Evolutionary conservation across 2,797 vertebrate genomes (phyloP).

Genomic region (Thalassophryne amazonica): DNA sequence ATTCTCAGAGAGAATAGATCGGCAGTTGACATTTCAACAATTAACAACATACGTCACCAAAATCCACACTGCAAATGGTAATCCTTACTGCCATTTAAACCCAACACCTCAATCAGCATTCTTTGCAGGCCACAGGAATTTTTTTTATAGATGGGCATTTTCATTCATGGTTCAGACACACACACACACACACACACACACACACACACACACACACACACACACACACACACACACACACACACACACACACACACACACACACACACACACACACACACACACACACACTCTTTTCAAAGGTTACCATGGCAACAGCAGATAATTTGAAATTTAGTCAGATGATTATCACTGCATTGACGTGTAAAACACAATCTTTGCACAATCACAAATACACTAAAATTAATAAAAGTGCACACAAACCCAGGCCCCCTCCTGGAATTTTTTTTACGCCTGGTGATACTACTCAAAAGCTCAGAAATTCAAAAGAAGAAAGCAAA

Average conservation of each 20-base stretch:
- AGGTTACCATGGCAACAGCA: conserved; percentile 48
- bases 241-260: conserved; percentile 6
- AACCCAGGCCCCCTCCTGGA: no score
- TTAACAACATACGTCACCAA: conserved; percentile 60
- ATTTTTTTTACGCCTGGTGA: no score
- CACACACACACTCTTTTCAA: conserved; percentile 17
- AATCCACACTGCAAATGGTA: conserved; percentile 28
- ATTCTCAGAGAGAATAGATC: conserved; percentile 50
- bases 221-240: conserved; percentile 12
- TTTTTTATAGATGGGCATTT: conserved; percentile 39
- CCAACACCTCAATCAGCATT: conserved; percentile 52
- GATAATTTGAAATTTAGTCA: no score
- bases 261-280: conserved; percentile 7
- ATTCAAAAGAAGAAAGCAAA: no score
- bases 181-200: conserved; percentile 8
- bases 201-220: conserved; percentile 4
- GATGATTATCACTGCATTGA: no score
- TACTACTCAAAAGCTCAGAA: no score
- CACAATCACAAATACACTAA: no score
- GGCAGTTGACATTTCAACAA: conserved; percentile 66
- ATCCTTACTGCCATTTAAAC: conserved; percentile 75
- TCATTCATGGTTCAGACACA: conserved; percentile 17
- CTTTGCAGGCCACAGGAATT: conserved; percentile 34
- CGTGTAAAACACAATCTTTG: no score
- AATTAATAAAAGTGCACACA: no score